Conservation (phyloP, 2,888 invertebrate species). For the Nomada ferruginata region DNA sequence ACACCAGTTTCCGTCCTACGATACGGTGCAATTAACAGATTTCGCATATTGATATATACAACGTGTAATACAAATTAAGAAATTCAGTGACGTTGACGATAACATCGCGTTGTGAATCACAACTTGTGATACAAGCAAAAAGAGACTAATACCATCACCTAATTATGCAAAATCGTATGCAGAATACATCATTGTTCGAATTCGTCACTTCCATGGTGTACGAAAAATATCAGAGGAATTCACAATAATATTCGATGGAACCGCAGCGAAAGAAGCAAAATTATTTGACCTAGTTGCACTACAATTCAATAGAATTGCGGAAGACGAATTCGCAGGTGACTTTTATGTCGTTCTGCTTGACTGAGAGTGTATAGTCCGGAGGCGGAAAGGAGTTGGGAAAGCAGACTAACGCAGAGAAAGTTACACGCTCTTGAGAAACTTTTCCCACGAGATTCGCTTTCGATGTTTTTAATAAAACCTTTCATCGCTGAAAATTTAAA, state of each 20-base stretch:
- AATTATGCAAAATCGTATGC: too few species aligned
- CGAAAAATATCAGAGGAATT: not conserved
- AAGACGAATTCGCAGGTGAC: conserved; percentile 60
- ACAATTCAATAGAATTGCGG: conserved; percentile 46
- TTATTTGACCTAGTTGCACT: conserved; percentile 29
- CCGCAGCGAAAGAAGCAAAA: not conserved
- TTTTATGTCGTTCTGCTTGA: conserved; percentile 69
- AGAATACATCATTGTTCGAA: not conserved
- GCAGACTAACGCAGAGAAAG: conserved; percentile 76
- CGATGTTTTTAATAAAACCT: conserved; percentile 69
- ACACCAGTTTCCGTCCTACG: not conserved
- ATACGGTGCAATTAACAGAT: too few species aligned
- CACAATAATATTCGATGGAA: not conserved
- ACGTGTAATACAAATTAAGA: not conserved
- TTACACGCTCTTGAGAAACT: conserved; percentile 73
- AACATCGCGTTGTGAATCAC: too few species aligned
- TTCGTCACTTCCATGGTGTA: not conserved
- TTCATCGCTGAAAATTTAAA: conserved; percentile 21
- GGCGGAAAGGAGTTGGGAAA: conserved; percentile 73
- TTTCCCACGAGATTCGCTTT: conserved; percentile 78
- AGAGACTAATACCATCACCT: too few species aligned
- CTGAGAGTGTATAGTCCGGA: conserved; percentile 67
- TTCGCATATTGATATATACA: too few species aligned
- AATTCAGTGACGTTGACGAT: too few species aligned
- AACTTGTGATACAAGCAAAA: too few species aligned